Percentiles rank a stretch among this genome's conserved stretches.
These are phyloP conservation scores for honey bee (Apis mellifera) DNA, from an alignment of 1,140 invertebrate genomes.

Conservation along the genomic window Amel_HAv3.1 CM009940.2:9633501-9634000, in stretches of 20 bases:
- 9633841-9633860: slow-evolving; percentile 58
- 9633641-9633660: slow-evolving; percentile 79
- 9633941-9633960: not conserved
- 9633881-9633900: not conserved
- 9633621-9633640: slow-evolving; percentile 80
- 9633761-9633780: slow-evolving; percentile 1
- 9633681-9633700: slow-evolving; percentile 78
- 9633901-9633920: slow-evolving; percentile 1
- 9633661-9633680: slow-evolving; percentile 72
- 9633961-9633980: no score
- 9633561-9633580: not conserved
- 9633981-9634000: no score
- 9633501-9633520: slow-evolving; percentile 51
- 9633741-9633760: not conserved
- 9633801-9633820: slow-evolving; percentile 73
- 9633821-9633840: slow-evolving; percentile 62
- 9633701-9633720: slow-evolving; percentile 80
- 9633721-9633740: slow-evolving; percentile 54
- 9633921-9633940: slow-evolving; percentile 30
- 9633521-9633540: slow-evolving; percentile 19
- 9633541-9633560: not conserved
- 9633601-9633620: slow-evolving; percentile 78
- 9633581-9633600: slow-evolving; percentile 54
- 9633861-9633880: slow-evolving; percentile 68
- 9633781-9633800: slow-evolving; percentile 78